Evolutionary conservation across 2,888 invertebrate species (phyloP), one percentile per base, ranked within the genome.

Genomic region (Rhorus exstirpatorius): DNA sequence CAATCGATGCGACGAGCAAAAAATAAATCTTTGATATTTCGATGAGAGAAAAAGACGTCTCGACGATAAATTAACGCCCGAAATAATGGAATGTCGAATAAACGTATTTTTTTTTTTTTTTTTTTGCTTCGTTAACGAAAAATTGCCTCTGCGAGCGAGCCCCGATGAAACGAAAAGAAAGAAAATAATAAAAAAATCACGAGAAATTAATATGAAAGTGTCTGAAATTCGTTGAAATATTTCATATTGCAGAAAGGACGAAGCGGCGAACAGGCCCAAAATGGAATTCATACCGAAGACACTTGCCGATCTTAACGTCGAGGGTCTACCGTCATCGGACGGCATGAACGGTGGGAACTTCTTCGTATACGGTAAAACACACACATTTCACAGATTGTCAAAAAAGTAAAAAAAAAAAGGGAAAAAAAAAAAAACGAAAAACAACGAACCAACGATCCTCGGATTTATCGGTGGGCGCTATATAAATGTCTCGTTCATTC

Each of bases 241-340:
- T 58, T 6, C 8, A 7, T 14, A 26, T 53, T 93, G 93, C 92
- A 97, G 97, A 94, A 97, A 97, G 94, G 97, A 97, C 90, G 98
- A 98, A 93, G 98, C 98, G 81, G 97, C 96, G 87, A 96, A 95
- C 94, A 96, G 97, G 94, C 98, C 98, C 87, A 97, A 97, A 94
- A 91, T 96, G 93, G 98, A 98, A 94, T 98, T 98, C 93, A 96
- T 97, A 90, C 98, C 98, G 90, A 98, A 98, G 95, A 97, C 97
- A 81, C 94, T 98, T 90, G 95, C 97, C 84, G 98, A 98, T 94
- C 95, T 98, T 86, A 95, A 97, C 93, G 96, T 97, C 93, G 97
- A 97, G 93, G 95, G 95, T 90, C 92, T 95, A 90, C 94, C 95
- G 91, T 41, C 83, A 46, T 92, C 93, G 83, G 95, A 95, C 90